A percentile compares a stretch with the other conserved stretches of the same genome.
phyloP scores from a whole-genome alignment of 2,888 invertebrate genomes.

The Tenthredo livida region DNA sequence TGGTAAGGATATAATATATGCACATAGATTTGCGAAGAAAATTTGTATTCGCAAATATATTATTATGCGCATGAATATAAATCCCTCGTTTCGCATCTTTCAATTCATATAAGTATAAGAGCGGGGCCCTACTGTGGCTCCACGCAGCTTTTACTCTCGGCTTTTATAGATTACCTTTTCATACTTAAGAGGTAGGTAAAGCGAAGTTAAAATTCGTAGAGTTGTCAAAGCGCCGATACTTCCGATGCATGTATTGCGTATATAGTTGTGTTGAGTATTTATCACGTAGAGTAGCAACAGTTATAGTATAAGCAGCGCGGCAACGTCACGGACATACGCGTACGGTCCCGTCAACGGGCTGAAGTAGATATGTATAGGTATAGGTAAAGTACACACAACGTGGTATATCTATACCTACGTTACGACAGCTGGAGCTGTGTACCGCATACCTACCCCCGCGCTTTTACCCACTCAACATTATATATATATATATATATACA shows the following conservation, averaged over 20 bases:
- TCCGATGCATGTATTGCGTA: background rate
- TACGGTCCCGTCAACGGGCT: constrained; percentile 42
- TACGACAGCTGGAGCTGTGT: constrained; percentile 36
- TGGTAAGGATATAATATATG: background rate
- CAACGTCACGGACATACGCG: constrained; percentile 24
- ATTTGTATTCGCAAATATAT: background rate
- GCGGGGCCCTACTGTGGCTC: background rate
- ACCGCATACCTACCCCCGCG: constrained; percentile 2
- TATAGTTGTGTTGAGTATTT: background rate
- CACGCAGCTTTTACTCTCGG: background rate
- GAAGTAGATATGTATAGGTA: constrained; percentile 12
- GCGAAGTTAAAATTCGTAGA: background rate
- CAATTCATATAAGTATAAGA: background rate
- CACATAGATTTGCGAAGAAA: background rate
- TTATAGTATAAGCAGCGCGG: background rate
- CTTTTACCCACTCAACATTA: constrained; percentile 26
- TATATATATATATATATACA: background rate
- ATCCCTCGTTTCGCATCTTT: background rate
- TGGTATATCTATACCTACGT: background rate
- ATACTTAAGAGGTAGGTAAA: background rate
- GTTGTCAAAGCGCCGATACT: background rate
- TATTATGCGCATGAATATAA: background rate
- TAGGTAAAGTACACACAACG: constrained; percentile 22
- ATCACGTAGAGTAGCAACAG: constrained; percentile 29
- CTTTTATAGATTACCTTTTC: background rate